Evolutionary conservation across 2,113 vertebrate genomes (phyloP), one percentile per base, ranked within the genome.

Genomic region (Phylloscopus trochilus): DNA sequence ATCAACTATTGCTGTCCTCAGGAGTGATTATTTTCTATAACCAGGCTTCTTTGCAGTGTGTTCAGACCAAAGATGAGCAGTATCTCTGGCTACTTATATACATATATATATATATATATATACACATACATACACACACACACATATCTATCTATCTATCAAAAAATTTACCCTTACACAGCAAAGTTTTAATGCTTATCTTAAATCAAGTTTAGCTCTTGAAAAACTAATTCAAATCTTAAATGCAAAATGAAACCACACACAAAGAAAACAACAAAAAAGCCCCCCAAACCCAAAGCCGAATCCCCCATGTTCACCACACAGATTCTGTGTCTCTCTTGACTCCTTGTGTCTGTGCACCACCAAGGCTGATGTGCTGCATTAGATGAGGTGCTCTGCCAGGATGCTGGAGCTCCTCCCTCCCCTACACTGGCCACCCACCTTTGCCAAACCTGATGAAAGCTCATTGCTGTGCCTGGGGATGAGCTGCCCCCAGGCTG

Each of bases 111-210:
- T 30, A 5, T 30, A 44, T 12, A 21, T 13, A 28, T 8, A 33
- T 4, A 19, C 4, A 39, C 7, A 28, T 2, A 44, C 1, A 35
- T 3, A 62, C 4, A 60, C 11, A 47, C 7, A 43, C 13, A 53
- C 21, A 47, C 22, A 10, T 46, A 33, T 30, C 27, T 16, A 35
- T 5, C 28, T 12, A 82, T 31, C 13, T 5, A 26, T 72, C 21
- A 9, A 73, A 67, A 56, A 43, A 86, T 9, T 59, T 35, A 67
- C 28, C 27, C 16, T 31, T 47, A 47, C 39, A 39, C 30, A 24
- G 46, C 31, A 37, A 91, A 78, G 35, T 23, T 77, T 63, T 75
- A 55, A 31, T 11, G 16, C 22, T 43, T 87, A 68, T 16, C 27
- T 86, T 69, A 53, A 62, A 43, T 49, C 31, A 62, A 31, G 8